Evolutionary conservation across 2,797 vertebrate genomes (phyloP).

Genomic region (Lycodopsis pacificus): DNA sequence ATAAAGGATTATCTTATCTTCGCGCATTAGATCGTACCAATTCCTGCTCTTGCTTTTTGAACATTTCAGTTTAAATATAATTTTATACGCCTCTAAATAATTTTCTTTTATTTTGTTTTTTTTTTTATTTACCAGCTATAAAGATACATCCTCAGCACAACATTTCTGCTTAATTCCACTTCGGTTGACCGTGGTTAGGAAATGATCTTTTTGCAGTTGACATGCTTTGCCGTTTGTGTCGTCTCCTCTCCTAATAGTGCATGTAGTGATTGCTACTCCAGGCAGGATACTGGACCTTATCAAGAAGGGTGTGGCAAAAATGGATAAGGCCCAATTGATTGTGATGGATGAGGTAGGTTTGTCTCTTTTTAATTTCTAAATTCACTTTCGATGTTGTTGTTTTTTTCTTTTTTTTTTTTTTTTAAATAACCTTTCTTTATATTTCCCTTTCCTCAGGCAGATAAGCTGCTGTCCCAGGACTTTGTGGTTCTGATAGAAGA

Average conservation of each 20-base stretch:
- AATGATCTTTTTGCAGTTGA: background rate
- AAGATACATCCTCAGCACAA: background rate
- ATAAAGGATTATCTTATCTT: too few relatives aligned
- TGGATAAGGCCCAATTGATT: slow-evolving; percentile 78
- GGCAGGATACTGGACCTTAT: slow-evolving; percentile 85
- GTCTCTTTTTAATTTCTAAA: background rate
- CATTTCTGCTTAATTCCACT: background rate
- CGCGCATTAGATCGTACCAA: background rate
- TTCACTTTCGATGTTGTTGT: background rate
- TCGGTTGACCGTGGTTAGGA: background rate
- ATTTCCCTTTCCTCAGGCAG: slow-evolving; percentile 68
- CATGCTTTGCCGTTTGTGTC: background rate
- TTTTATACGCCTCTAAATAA: too few relatives aligned
- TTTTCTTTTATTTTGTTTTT: too few relatives aligned
- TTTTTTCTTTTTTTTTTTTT: background rate
- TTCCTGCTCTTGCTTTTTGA: background rate
- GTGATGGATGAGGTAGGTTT: slow-evolving; percentile 84
- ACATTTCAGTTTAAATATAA: too few relatives aligned
- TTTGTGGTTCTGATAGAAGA: slow-evolving; percentile 84
- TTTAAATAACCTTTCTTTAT: background rate
- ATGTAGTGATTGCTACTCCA: slow-evolving; percentile 84
- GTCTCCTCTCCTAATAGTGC: slow-evolving; percentile 64
- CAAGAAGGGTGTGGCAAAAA: slow-evolving; percentile 84
- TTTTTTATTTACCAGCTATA: background rate
- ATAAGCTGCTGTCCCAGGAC: slow-evolving; percentile 85